Conservation (phyloP, 2,113 vertebrate genomes). For the Rhinopithecus roxellana region DNA sequence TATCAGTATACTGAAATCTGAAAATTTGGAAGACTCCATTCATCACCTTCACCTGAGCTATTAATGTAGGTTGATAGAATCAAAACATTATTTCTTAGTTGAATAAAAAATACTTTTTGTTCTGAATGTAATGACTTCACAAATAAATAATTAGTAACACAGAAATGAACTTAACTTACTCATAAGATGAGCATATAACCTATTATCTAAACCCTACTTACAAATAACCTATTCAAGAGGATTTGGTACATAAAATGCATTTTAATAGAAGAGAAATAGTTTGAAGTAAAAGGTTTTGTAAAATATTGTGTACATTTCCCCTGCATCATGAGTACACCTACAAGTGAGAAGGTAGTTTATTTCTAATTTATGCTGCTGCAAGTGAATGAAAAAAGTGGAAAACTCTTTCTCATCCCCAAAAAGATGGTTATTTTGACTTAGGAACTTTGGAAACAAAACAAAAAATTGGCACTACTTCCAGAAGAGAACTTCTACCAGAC, state of each 20-base stretch:
- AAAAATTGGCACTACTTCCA: not conserved
- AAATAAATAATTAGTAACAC: constrained; percentile 23
- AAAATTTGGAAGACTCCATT: not conserved
- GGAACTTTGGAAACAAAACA: not conserved
- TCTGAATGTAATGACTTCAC: not conserved
- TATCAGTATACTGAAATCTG: not conserved
- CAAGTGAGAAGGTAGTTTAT: not conserved
- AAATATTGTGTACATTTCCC: not conserved
- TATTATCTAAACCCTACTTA: not conserved
- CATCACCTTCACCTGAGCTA: not conserved
- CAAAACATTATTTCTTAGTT: not conserved
- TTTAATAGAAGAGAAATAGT: not conserved
- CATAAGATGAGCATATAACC: not conserved
- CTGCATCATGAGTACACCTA: not conserved
- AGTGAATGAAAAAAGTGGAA: not conserved
- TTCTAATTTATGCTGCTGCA: not conserved
- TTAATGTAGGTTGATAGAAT: not conserved
- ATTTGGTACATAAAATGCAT: not conserved
- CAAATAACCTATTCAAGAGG: not conserved
- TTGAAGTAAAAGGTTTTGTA: not conserved
- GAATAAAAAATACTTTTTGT: not conserved
- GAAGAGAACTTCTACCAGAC: not conserved
- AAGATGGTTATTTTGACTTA: not conserved
- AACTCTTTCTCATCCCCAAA: not conserved
- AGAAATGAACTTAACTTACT: not conserved